Base-by-base conservation (phyloP, 2,113 vertebrate species). In the Pelmatolapia mariae region DNA sequence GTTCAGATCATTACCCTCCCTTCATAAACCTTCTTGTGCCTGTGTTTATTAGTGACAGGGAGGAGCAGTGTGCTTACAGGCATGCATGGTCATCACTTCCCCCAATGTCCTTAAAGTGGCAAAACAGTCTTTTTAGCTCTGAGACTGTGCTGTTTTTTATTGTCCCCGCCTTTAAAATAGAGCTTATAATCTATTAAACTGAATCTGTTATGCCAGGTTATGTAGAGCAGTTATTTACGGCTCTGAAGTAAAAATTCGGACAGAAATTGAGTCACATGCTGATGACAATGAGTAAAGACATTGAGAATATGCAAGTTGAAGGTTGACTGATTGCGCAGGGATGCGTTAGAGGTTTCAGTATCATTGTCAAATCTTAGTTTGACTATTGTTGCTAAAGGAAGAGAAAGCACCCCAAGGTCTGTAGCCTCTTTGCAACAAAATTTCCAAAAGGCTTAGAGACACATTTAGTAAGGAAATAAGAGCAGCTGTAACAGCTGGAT, bases 1-100 rank as follows among this genome's bases (percentile, higher is more conserved):
- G 93, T 85, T 95, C 93, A 94, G 92, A 95, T 95, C 94, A 95
- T 95, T 95, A 95, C 95, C 93, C 86, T 92, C 91, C 83, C 89
- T 94, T 95, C 94, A 95, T 95, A 95, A 96, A 95, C 89, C 94
- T 94, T 94, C 93, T 89, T 86, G 88, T 86, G 94, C 91, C 80
- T 92, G 86, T 95, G 92, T 95, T 95, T 95, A 95, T 95, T 94
- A 95, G 94, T 94, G 87, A 91, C 80, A 80, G 89, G 91, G 91
- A 93, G 91, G 92, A 92, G 89, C 86, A 63, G 86, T n/a, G 63
- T 38, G 66, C 92, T 93, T 83, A 82, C 66, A 88, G 86, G 68
- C 89, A 81, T 73, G 73, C 89, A 76, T 26, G n/a, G 85, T 86
- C 88, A 88, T 87, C 84, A 80, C 80, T 83, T 85, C 86, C 52